phyloP scores from a whole-genome alignment of 2,888 invertebrate species.

The Plemyria rubiginata region DNA sequence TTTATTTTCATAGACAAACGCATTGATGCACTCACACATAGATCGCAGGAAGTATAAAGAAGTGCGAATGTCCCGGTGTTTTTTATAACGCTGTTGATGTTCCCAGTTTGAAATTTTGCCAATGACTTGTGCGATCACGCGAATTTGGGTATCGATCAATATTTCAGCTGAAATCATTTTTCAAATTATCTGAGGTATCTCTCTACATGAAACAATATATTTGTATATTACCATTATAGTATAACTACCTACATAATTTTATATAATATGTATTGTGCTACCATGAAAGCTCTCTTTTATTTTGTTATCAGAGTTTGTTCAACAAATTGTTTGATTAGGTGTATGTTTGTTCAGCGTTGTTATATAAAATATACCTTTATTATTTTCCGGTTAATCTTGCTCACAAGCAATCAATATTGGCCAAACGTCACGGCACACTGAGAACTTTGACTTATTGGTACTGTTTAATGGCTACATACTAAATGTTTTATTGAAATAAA shows the following conservation, averaged over 20 bases:
- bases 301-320: conserved; percentile 5
- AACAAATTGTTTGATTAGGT: conserved; percentile 17
- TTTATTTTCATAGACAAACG: conserved; percentile 78
- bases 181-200: background rate
- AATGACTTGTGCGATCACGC: conserved; percentile 46
- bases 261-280: background rate
- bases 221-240: background rate
- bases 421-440: conserved; percentile 41
- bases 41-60: conserved; percentile 43
- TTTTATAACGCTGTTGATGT: conserved; percentile 47
- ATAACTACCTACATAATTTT: background rate
- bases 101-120: conserved; percentile 61
- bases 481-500: too few species aligned
- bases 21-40: conserved; percentile 60
- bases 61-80: conserved; percentile 43
- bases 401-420: conserved; percentile 57
- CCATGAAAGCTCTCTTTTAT: background rate
- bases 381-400: conserved; percentile 57
- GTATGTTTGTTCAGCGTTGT: background rate
- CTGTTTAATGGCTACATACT: too few species aligned
- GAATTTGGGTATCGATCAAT: conserved; percentile 34
- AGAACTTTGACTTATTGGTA: conserved; percentile 9
- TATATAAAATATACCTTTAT: conserved; percentile 20
- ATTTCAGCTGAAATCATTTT: conserved; percentile 28
- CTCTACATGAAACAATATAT: background rate